phyloP scores from a whole-genome alignment of 2,888 invertebrate genomes.

The Xanthia togata region DNA sequence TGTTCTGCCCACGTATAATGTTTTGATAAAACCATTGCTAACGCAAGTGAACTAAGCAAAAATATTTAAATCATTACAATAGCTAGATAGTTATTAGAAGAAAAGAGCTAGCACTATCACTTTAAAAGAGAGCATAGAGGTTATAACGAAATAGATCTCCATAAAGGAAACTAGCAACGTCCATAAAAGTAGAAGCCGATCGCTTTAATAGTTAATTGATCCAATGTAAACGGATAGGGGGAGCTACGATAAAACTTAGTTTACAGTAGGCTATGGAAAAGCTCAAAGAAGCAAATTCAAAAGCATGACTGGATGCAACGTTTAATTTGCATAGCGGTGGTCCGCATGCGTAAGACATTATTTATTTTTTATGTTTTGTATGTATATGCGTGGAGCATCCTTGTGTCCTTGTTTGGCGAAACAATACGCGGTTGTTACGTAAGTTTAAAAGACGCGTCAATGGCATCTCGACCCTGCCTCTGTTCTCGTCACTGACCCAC shows the following conservation, averaged over 20 bases:
- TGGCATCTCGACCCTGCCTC: slow-evolving; percentile 89
- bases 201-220: slow-evolving; percentile 52
- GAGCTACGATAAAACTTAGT: slow-evolving; percentile 30
- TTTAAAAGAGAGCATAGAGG: slow-evolving; percentile 14
- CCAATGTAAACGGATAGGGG: slow-evolving; percentile 26
- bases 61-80: slow-evolving; percentile 33
- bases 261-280: slow-evolving; percentile 1
- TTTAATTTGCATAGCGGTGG: slow-evolving; percentile 59
- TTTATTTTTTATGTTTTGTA: slow-evolving; percentile 64
- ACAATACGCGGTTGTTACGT: slow-evolving; percentile 85
- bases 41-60: slow-evolving; percentile 47
- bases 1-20: slow-evolving; percentile 68
- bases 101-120: not conserved
- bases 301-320: slow-evolving; percentile 31
- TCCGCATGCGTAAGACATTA: slow-evolving; percentile 57
- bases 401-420: slow-evolving; percentile 79
- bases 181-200: slow-evolving; percentile 52
- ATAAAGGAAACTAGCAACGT: slow-evolving; percentile 43
- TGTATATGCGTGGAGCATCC: slow-evolving; percentile 71
- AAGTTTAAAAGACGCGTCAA: slow-evolving; percentile 85
- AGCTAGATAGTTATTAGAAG: slow-evolving; percentile 12
- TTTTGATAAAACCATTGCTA: slow-evolving; percentile 61
- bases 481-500: slow-evolving; percentile 89
- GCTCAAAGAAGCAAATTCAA: slow-evolving; percentile 30
- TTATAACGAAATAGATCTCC: slow-evolving; percentile 48